A percentile compares a stretch with the other conserved stretches of the same genome.
Conservation (phyloP, 92 coral and sea anemone genomes). For the Epizoanthus ramosus region DNA sequence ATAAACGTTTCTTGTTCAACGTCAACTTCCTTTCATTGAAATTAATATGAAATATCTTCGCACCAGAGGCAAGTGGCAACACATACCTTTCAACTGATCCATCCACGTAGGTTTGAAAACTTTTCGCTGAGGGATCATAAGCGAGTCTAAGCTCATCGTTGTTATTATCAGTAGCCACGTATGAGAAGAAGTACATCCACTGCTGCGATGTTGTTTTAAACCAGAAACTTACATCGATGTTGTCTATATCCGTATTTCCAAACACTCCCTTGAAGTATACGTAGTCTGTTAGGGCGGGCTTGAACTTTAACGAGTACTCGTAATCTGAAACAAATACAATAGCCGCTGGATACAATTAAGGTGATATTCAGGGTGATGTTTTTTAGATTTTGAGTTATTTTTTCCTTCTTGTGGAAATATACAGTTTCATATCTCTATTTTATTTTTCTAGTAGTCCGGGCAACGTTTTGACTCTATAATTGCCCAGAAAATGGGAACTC, state of each 20-base stretch:
- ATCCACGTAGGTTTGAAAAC: neutral
- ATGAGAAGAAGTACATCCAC: neutral
- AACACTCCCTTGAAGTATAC: neutral
- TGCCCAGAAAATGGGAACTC: too few relatives aligned
- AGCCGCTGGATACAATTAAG: too few relatives aligned
- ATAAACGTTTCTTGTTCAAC: too few relatives aligned
- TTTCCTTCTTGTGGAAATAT: too few relatives aligned
- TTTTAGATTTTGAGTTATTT: too few relatives aligned
- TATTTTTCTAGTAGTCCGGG: too few relatives aligned
- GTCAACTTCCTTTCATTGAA: too few relatives aligned
- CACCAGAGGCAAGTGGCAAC: too few relatives aligned
- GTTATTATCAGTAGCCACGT: neutral
- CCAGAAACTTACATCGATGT: constrained; percentile 16
- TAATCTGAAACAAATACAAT: constrained; percentile 1
- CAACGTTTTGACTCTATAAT: too few relatives aligned
- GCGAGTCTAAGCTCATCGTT: neutral
- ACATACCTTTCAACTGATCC: neutral
- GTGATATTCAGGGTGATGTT: too few relatives aligned
- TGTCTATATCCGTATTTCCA: neutral
- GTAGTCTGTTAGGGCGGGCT: neutral
- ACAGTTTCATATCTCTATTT: too few relatives aligned
- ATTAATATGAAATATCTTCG: too few relatives aligned
- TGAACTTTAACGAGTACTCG: neutral
- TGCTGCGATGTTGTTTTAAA: constrained; percentile 1
- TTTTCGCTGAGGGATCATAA: neutral